Percentiles rank a stretch among this genome's conserved stretches.
Conservation (phyloP, 2,797 vertebrate genomes). For the Spea hammondii region DNA sequence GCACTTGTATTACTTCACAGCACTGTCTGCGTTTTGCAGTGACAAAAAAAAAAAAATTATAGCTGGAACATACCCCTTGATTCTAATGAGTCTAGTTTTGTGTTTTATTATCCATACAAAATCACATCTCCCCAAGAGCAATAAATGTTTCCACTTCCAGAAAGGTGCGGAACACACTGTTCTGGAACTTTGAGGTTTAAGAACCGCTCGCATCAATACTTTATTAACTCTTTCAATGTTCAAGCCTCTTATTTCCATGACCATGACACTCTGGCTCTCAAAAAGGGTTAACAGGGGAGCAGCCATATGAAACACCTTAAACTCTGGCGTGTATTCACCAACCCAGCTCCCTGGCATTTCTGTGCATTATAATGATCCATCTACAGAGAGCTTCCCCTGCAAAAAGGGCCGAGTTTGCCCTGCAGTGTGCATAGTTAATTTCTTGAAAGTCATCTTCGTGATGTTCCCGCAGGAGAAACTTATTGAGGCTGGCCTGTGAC, state of each 20-base stretch:
- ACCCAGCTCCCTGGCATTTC: no score
- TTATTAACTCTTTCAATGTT: neutral
- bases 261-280: neutral
- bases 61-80: neutral
- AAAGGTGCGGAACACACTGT: neutral
- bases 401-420: no score
- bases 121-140: neutral
- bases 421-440: no score
- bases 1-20: conserved; percentile 9
- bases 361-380: no score
- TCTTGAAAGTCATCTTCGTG: no score
- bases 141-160: neutral
- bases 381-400: no score
- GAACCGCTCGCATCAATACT: neutral
- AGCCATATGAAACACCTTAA: no score
- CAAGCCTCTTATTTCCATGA: no score
- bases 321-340: no score
- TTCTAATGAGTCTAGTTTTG: neutral
- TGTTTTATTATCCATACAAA: neutral
- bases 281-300: neutral
- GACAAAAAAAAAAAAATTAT: neutral
- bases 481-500: no score
- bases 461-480: no score
- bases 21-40: neutral
- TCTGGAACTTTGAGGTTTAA: neutral